phyloP scores from a whole-genome alignment of 2,888 invertebrate species.

The Camptogramma bilineatum region DNA sequence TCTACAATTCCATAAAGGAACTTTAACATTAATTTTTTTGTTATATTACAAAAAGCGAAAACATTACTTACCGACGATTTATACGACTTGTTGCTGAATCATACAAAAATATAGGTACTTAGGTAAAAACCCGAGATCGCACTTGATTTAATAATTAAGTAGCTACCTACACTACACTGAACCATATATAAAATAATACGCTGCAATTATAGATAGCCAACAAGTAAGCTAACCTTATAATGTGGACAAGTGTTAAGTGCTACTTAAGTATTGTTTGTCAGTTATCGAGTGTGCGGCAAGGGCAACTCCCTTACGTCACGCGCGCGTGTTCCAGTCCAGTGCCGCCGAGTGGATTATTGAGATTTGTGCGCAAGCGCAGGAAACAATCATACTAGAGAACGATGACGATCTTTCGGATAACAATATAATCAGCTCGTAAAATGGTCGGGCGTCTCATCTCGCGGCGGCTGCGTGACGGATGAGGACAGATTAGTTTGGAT shows the following conservation, averaged over 20 bases:
- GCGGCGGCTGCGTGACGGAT: slow-evolving; percentile 4
- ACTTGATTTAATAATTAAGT: neutral
- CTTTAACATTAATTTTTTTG: neutral
- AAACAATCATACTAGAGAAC: slow-evolving; percentile 15
- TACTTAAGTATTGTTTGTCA: slow-evolving; percentile 1
- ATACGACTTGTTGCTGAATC: neutral
- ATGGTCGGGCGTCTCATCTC: neutral
- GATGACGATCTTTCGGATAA: slow-evolving; percentile 21
- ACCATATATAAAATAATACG: neutral
- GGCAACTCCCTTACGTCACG: slow-evolving; percentile 6
- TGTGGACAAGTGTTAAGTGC: neutral
- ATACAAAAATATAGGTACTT: neutral
- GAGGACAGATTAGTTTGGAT: slow-evolving; percentile 10
- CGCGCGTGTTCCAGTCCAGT: neutral
- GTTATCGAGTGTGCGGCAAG: slow-evolving; percentile 1
- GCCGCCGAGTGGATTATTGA: neutral
- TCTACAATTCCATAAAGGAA: neutral
- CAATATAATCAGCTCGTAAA: slow-evolving; percentile 11
- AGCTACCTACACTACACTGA: neutral
- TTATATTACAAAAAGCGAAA: neutral
- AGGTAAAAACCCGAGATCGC: neutral
- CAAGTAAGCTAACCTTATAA: slow-evolving; percentile 1
- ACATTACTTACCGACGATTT: neutral
- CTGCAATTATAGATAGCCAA: neutral
- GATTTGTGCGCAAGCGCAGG: slow-evolving; percentile 25